These are phyloP conservation scores for Philonicus albiceps DNA, from an alignment of 2,888 invertebrate genomes.

Conservation along the genomic window DNA sequence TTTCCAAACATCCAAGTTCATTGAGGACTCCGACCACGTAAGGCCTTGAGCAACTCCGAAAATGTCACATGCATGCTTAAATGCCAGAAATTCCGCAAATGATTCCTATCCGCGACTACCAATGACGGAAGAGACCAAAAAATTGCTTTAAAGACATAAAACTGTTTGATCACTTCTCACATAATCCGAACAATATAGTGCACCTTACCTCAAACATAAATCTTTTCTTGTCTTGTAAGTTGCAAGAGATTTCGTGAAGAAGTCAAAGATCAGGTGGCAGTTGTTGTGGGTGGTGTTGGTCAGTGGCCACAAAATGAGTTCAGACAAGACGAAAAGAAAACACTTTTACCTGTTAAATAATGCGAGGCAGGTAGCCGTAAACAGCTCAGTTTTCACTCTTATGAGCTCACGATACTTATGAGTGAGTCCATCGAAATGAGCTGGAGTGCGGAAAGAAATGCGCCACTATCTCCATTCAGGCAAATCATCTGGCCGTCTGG, in stretches of 20 bases:
- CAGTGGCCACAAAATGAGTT: constrained; percentile 10
- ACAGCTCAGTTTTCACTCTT: constrained; percentile 32
- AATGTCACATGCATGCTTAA: background rate
- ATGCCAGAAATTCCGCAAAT: background rate
- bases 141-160: background rate
- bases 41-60: background rate
- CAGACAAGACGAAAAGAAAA: constrained; percentile 8
- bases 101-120: background rate
- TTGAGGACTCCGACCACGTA: constrained; percentile 31
- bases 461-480: background rate
- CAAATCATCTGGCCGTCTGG: background rate
- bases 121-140: background rate
- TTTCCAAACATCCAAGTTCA: constrained; percentile 1
- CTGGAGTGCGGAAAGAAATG: background rate
- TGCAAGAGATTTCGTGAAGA: background rate
- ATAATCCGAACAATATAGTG: background rate
- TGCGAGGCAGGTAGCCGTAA: constrained; percentile 24
- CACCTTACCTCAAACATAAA: background rate
- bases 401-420: background rate
- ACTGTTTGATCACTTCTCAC: background rate
- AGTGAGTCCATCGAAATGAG: background rate
- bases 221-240: background rate
- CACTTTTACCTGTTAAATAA: constrained; percentile 38
- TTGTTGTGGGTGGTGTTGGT: constrained; percentile 4
- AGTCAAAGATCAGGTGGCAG: background rate